phyloP scores from a whole-genome alignment of 2,888 invertebrate species.

The Cylloceria caligata region DNA sequence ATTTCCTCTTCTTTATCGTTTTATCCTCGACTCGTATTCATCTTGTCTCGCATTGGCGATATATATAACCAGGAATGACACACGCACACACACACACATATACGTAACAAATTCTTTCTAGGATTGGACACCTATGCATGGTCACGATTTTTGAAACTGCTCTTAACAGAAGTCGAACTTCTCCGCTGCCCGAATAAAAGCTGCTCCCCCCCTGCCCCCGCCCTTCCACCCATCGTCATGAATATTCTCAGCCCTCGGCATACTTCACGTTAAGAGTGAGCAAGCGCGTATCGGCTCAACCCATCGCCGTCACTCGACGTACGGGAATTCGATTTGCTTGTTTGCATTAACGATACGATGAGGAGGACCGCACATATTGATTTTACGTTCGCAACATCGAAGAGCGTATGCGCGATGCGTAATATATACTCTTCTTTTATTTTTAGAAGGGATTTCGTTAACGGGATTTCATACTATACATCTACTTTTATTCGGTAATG shows the following conservation, averaged over 20 bases:
- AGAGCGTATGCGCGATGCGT: neutral
- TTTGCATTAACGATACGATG: slow-evolving; percentile 67
- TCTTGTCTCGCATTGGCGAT: slow-evolving; percentile 28
- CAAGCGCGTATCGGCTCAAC: slow-evolving; percentile 54
- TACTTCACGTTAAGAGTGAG: slow-evolving; percentile 22
- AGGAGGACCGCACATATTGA: slow-evolving; percentile 68
- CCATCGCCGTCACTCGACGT: slow-evolving; percentile 61
- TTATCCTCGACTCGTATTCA: slow-evolving; percentile 53
- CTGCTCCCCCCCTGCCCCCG: neutral
- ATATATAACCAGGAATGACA: neutral
- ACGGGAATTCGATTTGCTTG: slow-evolving; percentile 68
- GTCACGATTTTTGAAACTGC: slow-evolving; percentile 59
- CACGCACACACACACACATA: slow-evolving; percentile 18
- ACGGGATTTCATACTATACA: neutral
- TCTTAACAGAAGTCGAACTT: slow-evolving; percentile 45
- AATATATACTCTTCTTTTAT: slow-evolving; percentile 8
- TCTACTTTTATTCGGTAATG: slow-evolving; percentile 16
- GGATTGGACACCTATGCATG: slow-evolving; percentile 48
- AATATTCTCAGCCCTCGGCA: slow-evolving; percentile 42
- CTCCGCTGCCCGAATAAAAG: slow-evolving; percentile 33
- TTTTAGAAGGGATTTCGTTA: slow-evolving; percentile 25
- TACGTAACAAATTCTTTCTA: slow-evolving; percentile 39
- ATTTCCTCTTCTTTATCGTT: slow-evolving; percentile 60
- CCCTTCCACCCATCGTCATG: no score
- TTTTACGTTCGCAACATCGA: slow-evolving; percentile 60